Conservation (phyloP, 2,113 vertebrate genomes). For the Blennius ocellaris region DNA sequence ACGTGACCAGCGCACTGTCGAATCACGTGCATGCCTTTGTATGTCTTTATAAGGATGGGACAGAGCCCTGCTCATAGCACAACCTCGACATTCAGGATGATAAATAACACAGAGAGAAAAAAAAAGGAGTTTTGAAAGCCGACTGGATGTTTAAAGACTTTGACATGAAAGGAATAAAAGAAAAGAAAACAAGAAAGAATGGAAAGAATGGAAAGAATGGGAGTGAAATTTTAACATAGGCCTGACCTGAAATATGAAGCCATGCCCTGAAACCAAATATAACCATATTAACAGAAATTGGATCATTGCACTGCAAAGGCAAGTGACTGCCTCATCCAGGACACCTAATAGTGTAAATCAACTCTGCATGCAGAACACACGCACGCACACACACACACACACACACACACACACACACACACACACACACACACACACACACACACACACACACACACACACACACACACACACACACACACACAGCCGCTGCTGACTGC, state of each 20-base stretch:
- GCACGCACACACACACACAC: not conserved
- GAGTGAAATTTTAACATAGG: not conserved
- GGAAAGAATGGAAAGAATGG: not conserved
- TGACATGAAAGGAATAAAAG: not conserved
- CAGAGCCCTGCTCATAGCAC: not conserved
- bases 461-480: not conserved
- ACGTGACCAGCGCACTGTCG: slow-evolving; percentile 17
- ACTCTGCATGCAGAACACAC: slow-evolving; percentile 22
- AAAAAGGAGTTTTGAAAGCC: not conserved
- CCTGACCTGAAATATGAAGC: slow-evolving; percentile 4
- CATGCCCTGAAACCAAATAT: slow-evolving; percentile 29
- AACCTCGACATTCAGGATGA: not conserved
- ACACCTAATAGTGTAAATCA: slow-evolving; percentile 53
- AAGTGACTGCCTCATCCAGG: slow-evolving; percentile 12
- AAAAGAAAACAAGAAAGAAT: not conserved
- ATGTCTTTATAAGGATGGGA: slow-evolving; percentile 19
- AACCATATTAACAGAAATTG: slow-evolving; percentile 39
- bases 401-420: not conserved
- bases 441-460: not conserved
- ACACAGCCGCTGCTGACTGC: slow-evolving; percentile 18
- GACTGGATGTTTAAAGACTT: too few relatives aligned
- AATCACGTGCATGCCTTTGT: not conserved
- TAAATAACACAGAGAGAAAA: not conserved
- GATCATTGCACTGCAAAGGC: slow-evolving; percentile 24
- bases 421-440: not conserved